Conservation (phyloP, 2,888 invertebrate species). For the Hipparchia semele region DNA sequence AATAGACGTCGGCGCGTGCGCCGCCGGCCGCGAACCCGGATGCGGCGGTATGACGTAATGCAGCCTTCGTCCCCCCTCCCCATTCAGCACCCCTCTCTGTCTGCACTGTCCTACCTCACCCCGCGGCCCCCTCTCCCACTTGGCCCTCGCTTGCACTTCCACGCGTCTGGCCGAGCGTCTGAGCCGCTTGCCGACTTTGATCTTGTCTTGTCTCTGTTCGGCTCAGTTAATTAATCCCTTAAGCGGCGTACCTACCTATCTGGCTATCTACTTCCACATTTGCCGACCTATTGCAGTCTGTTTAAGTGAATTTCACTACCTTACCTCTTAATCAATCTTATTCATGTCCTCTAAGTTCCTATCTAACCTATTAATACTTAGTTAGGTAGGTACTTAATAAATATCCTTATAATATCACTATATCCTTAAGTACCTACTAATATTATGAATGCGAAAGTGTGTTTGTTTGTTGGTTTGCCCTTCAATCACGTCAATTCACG, state of each 20-base stretch:
- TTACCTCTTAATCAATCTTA: too few species aligned
- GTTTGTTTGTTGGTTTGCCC: too few species aligned
- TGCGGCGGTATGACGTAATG: slow-evolving; percentile 74
- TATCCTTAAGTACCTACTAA: too few species aligned
- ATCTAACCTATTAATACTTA: too few species aligned
- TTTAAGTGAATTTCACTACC: slow-evolving; percentile 38
- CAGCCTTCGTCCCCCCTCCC: slow-evolving; percentile 59
- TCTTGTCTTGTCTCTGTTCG: slow-evolving; percentile 40
- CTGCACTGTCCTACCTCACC: slow-evolving; percentile 36
- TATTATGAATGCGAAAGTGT: too few species aligned
- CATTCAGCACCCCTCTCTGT: slow-evolving; percentile 40
- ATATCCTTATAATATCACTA: too few species aligned
- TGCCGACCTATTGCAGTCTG: slow-evolving; percentile 20
- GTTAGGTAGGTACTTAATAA: too few species aligned
- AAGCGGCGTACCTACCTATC: slow-evolving; percentile 37
- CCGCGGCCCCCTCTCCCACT: slow-evolving; percentile 20
- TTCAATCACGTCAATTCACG: too few species aligned
- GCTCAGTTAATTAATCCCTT: slow-evolving; percentile 56
- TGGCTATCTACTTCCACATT: too few species aligned
- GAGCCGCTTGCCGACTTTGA: slow-evolving; percentile 54
- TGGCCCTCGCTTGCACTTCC: slow-evolving; percentile 49
- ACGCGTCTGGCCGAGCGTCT: slow-evolving; percentile 74
- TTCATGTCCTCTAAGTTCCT: too few species aligned
- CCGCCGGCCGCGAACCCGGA: slow-evolving; percentile 81
- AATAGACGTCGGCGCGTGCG: slow-evolving; percentile 58